Evolutionary conservation across 2,888 invertebrate genomes (phyloP), one percentile per base, ranked within the genome.

Genomic region (Pristionchus entomophagus): DNA sequence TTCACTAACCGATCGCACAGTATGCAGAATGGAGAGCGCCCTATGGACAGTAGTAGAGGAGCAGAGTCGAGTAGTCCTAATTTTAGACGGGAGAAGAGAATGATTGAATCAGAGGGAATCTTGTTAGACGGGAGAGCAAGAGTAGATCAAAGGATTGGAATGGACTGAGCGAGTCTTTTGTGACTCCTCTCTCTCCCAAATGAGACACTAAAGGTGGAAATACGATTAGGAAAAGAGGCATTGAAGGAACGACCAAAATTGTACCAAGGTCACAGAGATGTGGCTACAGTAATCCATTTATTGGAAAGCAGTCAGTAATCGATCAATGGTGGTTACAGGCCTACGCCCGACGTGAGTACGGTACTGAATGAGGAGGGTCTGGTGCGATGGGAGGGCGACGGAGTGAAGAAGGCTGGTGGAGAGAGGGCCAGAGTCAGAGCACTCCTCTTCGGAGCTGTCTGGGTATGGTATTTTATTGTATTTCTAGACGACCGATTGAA

Each of bases 401-500:
- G 32, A 84, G 83, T 84, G 49, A 84, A 49, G 65, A 84, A 84
- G 41, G 29, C 35, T 17, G 22, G 17, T 29, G 85, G 53, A 56
- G 59, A 77, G 77, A 88, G 85, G n/a, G 95, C 96, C 85, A 69
- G 84, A 26, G 88, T 91, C 14, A 96, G 96, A 92, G 96, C 96
- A 62, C 95, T 97, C 91, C 97, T 97, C 93, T 97, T 97, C 94
- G 96, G 96, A 86, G 97, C 97, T 32, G 96, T 97, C 94, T 97
- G 97, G 97, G 97, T 97, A 94, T 95, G 95, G 10, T 49, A n/a
- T 41, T 73, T 41, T 6, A 32, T 35, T 65, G 29, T 65, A 29
- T 12, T 32, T 65, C 6, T 65, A 29, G 14, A 32, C 6, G 35
- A 32, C n/a, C n/a, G n/a, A n/a, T n/a, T n/a, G n/a, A n/a, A n/a